phyloP scores from a whole-genome alignment of 2,797 vertebrate genomes.

The Anguilla megastoma region DNA sequence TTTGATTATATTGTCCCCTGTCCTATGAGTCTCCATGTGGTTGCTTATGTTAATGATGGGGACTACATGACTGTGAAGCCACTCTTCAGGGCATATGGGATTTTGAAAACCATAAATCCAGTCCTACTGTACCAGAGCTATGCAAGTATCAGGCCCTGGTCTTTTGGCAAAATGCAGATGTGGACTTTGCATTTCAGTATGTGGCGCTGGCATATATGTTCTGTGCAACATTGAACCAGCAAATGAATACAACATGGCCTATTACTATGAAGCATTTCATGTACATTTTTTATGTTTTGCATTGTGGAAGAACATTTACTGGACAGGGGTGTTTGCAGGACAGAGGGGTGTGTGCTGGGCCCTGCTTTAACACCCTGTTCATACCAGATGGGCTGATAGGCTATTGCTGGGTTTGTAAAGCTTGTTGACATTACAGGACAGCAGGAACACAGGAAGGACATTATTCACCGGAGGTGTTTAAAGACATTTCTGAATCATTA shows the following conservation, averaged over 20 bases:
- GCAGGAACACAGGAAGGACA: conserved; percentile 1
- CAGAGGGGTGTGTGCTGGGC: neutral
- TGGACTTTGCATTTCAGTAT: neutral
- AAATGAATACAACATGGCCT: neutral
- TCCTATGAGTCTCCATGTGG: neutral
- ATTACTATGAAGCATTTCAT: neutral
- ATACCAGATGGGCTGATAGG: neutral
- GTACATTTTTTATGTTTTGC: neutral
- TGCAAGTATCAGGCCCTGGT: neutral
- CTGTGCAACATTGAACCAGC: neutral
- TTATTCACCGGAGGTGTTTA: neutral
- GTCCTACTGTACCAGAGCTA: neutral
- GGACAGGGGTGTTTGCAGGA: neutral
- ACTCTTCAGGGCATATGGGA: neutral
- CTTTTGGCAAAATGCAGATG: neutral
- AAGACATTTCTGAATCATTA: conserved; percentile 8
- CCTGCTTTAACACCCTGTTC: neutral
- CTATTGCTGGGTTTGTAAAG: neutral
- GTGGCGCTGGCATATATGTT: neutral
- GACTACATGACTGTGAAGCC: neutral
- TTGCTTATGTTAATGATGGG: neutral
- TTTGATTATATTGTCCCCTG: neutral
- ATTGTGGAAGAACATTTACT: neutral
- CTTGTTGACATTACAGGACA: neutral
- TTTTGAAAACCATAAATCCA: neutral